Base-by-base conservation (phyloP, 2,113 vertebrate genomes). In the Narcine bancroftii region DNA sequence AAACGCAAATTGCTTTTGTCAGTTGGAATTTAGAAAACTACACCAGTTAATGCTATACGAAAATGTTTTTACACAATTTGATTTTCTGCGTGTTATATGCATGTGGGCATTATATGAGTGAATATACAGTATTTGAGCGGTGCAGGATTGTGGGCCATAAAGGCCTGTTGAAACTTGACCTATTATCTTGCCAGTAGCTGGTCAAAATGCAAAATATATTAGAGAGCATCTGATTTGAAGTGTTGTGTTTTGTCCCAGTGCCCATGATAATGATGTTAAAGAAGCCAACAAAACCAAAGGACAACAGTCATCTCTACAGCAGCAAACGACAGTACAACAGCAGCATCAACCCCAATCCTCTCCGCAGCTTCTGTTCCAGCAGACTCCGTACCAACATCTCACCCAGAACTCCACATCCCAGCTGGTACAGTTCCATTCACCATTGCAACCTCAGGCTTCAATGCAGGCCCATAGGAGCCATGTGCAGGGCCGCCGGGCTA, bases 181-280 rank as follows among this genome's bases (percentile, higher is more conserved):
- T 33, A 33, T 29, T 60, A 53, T 36, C 15, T n/a, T 60, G 36
- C 17, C 3, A 50, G 33, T 56, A 5, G 15, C 36, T 13, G 15
- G 11, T 60, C 5, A 60, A 60, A 47, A 6, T 9, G 6, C 39
- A 17, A 60, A 87, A 33, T 29, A 13, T 77, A 47, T 77, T 89
- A n/a, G 85, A 65, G 60, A 45, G 36, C 45, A 11, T 91, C 89
- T 91, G 63, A 91, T 47, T 36, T 13, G 42, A 66, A 24, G 10
- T 91, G 89, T 91, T 36, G 69, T 91, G 21, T 91, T 3, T 91
- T 21, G 24, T 81, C 3, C 15, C 95, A 98, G 97, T 72, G 96
- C 96, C 10, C 96, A 97, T 45, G 96, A 97, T 93, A 97, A 96
- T 29, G 96, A 97, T 6, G 95, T 97, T 89, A 97, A 97, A 94